Evolutionary conservation across 30 jellyfish, hydroid and myxozoan species (phyloP), one percentile per base, ranked within the genome.

Genomic region (Aurelia sp.): DNA sequence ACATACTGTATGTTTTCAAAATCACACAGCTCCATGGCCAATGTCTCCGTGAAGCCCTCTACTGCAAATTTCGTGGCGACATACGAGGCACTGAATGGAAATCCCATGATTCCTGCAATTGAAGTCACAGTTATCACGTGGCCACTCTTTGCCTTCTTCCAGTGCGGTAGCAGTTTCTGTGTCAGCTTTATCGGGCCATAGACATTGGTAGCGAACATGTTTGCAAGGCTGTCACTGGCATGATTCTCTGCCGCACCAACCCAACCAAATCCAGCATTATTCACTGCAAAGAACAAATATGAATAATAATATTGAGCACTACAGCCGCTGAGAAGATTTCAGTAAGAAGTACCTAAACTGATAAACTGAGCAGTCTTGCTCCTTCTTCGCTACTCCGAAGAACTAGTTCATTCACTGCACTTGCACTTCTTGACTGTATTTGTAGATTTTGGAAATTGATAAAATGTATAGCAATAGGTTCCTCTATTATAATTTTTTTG

Each of bases 261-360:
- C 75, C 76, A 63, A 15, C 87, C 93, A 84, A 71, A 71, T 6
- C 75, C 93, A 40, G 93, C 93, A 47, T 72, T 84, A 73, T 84
- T 84, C 72, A 84, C 93, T 84, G 74, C 17, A 59, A 71, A 22
- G n/a, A 58, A 65, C 30, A 44, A 17, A 19, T 4, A 20, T 0
- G 1, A n/a, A 57, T 13, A n/a, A 1, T 57, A 13, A 15, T 3
- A 63, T 23, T 16, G 55, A 10, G 3, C 78, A 16, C 9, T 21
- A 10, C 27, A 69, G 37, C 62, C 80, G 48, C 17, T 11, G 50
- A 37, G 50, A 44, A 10, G 15, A 44, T 3, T 44, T 27, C 2
- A 2, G 2, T 27, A 27, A 27, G 33, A 27, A 27, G 33, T 2
- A 27, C 1, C 2, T 27, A 27, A 27, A 27, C 33, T 27, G 33